A percentile compares a stretch with the other conserved stretches of the same genome.
phyloP scores from a whole-genome alignment of 2,888 invertebrate species.

The Cephus pygmeus region DNA sequence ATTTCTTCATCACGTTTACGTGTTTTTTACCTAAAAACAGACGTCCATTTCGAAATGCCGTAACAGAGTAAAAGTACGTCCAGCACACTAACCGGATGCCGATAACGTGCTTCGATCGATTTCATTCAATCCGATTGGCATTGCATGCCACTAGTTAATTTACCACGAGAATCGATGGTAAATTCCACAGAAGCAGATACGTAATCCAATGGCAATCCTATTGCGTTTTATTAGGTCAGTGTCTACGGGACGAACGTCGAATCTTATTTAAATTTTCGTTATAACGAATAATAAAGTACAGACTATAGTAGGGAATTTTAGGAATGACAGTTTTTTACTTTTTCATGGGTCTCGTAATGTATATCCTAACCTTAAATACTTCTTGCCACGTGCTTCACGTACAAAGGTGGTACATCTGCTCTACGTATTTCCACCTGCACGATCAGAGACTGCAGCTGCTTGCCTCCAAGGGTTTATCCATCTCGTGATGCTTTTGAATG shows the following conservation, averaged over 20 bases:
- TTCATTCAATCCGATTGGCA: not conserved
- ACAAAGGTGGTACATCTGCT: conserved; percentile 55
- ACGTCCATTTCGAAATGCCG: not conserved
- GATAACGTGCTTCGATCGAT: not conserved
- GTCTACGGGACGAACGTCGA: not conserved
- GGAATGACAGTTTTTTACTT: not conserved
- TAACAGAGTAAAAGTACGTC: not conserved
- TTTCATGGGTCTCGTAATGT: not conserved
- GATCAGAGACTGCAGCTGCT: conserved; percentile 48
- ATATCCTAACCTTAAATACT: not conserved
- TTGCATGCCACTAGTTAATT: not conserved
- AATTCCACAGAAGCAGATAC: not conserved
- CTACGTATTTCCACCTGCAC: conserved; percentile 56
- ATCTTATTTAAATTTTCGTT: not conserved
- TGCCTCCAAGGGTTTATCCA: conserved; percentile 39
- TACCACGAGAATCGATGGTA: not conserved
- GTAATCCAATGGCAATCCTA: not conserved
- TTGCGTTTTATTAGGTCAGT: not conserved
- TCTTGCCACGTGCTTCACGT: conserved; percentile 16
- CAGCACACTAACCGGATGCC: not conserved
- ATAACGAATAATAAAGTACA: not conserved
- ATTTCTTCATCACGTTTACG: not conserved
- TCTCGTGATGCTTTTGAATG: conserved; percentile 27
- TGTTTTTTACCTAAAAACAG: not conserved
- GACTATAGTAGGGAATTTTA: not conserved